Percentiles rank a stretch among this genome's conserved stretches.
Evolutionary conservation across 2,113 vertebrate species (phyloP).

Genomic region (Oxyura jamaicensis): DNA sequence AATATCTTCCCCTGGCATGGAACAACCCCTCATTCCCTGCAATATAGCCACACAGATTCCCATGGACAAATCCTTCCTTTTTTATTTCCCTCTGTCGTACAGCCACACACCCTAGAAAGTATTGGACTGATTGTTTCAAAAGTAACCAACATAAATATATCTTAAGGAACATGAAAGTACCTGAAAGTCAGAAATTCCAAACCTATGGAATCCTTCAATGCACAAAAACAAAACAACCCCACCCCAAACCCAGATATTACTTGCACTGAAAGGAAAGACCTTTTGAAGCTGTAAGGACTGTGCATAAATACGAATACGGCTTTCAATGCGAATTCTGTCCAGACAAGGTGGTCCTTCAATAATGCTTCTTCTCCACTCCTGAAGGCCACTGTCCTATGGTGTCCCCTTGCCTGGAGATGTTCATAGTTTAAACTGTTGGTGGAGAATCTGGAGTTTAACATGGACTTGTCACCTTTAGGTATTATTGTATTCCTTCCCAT

Average conservation of each 20-base stretch:
- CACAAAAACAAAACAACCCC: not conserved
- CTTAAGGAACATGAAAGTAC: not conserved
- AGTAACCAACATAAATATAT: not conserved
- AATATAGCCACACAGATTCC: not conserved
- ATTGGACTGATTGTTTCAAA: not conserved
- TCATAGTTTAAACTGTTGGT: not conserved
- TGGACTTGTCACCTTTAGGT: not conserved
- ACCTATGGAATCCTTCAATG: not conserved
- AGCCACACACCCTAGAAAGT: not conserved
- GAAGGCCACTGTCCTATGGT: rapidly evolving
- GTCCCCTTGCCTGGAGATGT: not conserved
- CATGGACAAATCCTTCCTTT: not conserved
- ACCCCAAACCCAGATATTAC: not conserved
- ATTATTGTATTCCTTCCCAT: not conserved
- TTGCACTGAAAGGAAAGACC: not conserved
- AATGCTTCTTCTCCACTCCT: not conserved
- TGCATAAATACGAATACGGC: not conserved
- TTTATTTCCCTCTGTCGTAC: not conserved
- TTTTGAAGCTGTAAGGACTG: not conserved
- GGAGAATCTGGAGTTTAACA: not conserved
- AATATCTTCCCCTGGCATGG: not conserved
- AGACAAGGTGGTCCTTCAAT: rapidly evolving
- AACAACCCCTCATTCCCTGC: not conserved
- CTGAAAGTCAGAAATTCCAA: not conserved
- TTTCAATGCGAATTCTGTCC: not conserved